Evolutionary conservation across 1,140 invertebrate genomes (phyloP).

Genomic region (Rhopalosiphum maidis): DNA sequence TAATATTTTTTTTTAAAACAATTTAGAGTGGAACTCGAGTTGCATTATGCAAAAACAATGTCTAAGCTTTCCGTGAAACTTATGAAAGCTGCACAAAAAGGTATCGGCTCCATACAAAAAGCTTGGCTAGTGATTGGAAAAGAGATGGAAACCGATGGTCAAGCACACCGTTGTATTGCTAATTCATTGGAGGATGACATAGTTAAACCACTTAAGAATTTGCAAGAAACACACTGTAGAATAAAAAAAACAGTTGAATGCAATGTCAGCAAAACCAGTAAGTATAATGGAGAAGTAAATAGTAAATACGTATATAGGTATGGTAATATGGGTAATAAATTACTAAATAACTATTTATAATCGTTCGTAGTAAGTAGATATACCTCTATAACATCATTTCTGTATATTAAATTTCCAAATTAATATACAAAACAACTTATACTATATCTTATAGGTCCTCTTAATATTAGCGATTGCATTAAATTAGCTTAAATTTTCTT

Average conservation of each 20-base stretch:
- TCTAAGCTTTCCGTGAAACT: conserved; percentile 86
- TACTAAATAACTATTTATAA: not conserved
- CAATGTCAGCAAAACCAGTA: conserved; percentile 73
- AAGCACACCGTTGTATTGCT: conserved; percentile 83
- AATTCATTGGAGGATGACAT: conserved; percentile 83
- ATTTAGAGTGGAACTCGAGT: conserved; percentile 84
- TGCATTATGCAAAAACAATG: conserved; percentile 87
- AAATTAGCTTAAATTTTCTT: no score
- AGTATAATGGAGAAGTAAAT: conserved; percentile 60
- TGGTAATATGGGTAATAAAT: not conserved
- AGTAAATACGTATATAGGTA: not conserved
- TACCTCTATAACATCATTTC: no score
- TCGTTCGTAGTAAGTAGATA: no score
- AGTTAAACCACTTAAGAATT: conserved; percentile 82
- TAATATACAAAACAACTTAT: no score
- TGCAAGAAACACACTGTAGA: conserved; percentile 77
- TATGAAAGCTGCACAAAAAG: conserved; percentile 77
- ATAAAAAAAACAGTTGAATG: conserved; percentile 70
- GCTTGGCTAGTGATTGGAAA: conserved; percentile 88
- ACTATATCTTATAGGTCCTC: no score
- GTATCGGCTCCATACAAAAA: conserved; percentile 81
- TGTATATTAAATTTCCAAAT: no score
- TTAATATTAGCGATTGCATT: no score
- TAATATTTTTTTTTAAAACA: conserved; percentile 20
- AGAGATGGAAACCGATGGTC: conserved; percentile 90